phyloP scores from a whole-genome alignment of 1,140 invertebrate genomes.

The Sipha flava region DNA sequence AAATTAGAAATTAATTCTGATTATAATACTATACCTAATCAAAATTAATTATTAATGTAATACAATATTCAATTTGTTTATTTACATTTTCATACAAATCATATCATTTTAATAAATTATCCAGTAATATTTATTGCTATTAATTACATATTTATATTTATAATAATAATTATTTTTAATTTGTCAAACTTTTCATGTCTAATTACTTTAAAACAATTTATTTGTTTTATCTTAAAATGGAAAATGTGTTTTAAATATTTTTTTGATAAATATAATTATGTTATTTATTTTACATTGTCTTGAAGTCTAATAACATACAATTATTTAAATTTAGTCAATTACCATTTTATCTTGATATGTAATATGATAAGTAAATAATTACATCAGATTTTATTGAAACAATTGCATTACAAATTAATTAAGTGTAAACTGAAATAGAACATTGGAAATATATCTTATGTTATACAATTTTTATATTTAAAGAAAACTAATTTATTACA shows the following conservation, averaged over 20 bases:
- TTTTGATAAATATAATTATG: background rate
- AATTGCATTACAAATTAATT: no score
- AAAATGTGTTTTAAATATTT: background rate
- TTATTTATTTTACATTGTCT: background rate
- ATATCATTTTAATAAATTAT: background rate
- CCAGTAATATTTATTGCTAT: background rate
- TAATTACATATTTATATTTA: background rate
- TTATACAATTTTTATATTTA: no score
- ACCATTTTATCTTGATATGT: background rate
- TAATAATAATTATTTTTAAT: no score
- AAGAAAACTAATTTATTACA: no score
- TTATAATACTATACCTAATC: background rate
- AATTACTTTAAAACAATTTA: background rate
- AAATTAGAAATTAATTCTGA: background rate
- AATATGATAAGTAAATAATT: no score
- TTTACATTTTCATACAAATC: background rate
- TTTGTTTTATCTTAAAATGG: background rate
- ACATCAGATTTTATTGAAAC: no score
- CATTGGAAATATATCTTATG: no score
- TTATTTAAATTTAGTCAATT: background rate
- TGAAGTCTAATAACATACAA: background rate
- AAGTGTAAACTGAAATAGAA: no score
- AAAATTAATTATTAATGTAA: background rate
- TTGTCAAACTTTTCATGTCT: no score
- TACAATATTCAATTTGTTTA: no score